phyloP scores from a whole-genome alignment of 2,888 invertebrate species.

The Euzophera pinguis region DNA sequence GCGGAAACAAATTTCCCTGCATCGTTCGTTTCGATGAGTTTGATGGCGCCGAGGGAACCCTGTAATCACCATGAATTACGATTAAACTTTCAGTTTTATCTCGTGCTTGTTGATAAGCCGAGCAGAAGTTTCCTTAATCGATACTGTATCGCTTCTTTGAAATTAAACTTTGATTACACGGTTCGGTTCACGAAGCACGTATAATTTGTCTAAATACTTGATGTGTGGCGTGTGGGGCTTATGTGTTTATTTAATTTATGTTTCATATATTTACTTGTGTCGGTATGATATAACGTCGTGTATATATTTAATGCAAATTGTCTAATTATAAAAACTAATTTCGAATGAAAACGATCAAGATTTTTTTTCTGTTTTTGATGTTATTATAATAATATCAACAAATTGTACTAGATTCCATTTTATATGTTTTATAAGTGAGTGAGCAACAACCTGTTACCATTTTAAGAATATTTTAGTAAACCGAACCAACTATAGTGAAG shows the following conservation, averaged over 20 bases:
- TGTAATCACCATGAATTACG: constrained; percentile 60
- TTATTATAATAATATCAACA: too few relatives aligned
- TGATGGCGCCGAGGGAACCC: constrained; percentile 40
- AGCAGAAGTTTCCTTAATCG: constrained; percentile 54
- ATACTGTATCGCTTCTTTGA: constrained; percentile 47
- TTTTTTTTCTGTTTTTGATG: too few relatives aligned
- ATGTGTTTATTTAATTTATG: not conserved
- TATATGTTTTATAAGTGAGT: too few relatives aligned
- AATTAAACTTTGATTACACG: constrained; percentile 49
- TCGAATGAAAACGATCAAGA: too few relatives aligned
- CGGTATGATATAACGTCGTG: too few relatives aligned
- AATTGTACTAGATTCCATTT: too few relatives aligned
- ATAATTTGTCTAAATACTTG: constrained; percentile 10
- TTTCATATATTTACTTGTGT: not conserved
- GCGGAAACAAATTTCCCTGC: not conserved
- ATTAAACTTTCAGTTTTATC: constrained; percentile 65
- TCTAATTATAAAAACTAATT: too few relatives aligned
- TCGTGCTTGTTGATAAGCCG: constrained; percentile 52
- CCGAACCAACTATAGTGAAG: too few relatives aligned
- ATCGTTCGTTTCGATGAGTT: constrained; percentile 37
- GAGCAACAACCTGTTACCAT: too few relatives aligned
- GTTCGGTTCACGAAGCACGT: constrained; percentile 15
- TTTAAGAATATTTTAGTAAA: too few relatives aligned
- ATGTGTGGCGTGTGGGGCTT: not conserved
- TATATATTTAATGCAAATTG: too few relatives aligned